Base-by-base conservation (phyloP, 2,888 invertebrate genomes). In the Anorthoa munda region DNA sequence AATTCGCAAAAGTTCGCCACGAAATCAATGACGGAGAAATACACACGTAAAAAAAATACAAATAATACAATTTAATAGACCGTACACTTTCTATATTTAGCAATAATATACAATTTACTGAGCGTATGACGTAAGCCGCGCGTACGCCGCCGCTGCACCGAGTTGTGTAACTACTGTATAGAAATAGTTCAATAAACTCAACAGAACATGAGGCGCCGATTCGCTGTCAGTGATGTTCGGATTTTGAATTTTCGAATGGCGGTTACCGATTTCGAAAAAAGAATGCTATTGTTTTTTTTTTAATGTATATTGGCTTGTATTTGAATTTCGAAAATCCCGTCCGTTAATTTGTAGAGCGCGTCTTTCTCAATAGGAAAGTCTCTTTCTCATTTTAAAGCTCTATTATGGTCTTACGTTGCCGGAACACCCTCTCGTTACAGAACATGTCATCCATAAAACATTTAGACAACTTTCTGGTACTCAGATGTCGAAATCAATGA, bases 141-240 rank as follows among this genome's bases (percentile, higher is more conserved):
- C 68, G 78, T 80, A 77, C 83, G 75, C 72, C 83, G 75, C 72
- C 58, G 59, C 64, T 83, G 72, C 81, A 77, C 75, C 26, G 23
- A 75, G 83, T 83, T 83, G 81, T 75, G 83, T 74, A 83, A 83
- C 75, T 23, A 31, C 58, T 71, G 67, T 83, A 83, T 83, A 83
- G 83, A 83, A 83, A 81, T 83, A 83, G 83, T 83, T 83, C 83
- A 83, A 75, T 78, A 83, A 83, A 83, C 83, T 64, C 83, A 11
- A 53, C 56, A 66, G 66, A 48, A 74, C 73, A 64, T 75, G 80
- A 68, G 66, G 60, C 71, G 71, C 48, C 77, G 79, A 79, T 50
- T 75, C 48, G 48, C 39, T 82, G 81, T 73, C 81, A 73, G 61
- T 59, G 55, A 66, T 72, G 77, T 31, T 58, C 45, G 60, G 46